Evolutionary conservation across 2,797 vertebrate genomes (phyloP).

Genomic region (Smutsia temminckii): DNA sequence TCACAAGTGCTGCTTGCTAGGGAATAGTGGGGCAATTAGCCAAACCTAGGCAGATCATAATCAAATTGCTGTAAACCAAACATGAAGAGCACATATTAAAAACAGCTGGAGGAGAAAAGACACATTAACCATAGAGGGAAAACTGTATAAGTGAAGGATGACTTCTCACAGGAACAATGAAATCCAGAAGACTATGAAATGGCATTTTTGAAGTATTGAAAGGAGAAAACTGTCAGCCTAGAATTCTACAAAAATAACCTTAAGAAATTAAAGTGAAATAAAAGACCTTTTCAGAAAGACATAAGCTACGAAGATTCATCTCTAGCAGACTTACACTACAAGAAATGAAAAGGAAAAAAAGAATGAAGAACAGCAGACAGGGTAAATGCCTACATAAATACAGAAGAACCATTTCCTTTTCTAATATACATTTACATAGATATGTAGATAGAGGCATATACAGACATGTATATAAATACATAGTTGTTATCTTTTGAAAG

Average conservation of each 20-base stretch:
- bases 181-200: neutral
- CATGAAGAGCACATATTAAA: neutral
- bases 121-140: neutral
- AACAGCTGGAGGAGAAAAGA: neutral
- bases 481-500: neutral
- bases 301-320: neutral
- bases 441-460: neutral
- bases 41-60: neutral
- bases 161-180: neutral
- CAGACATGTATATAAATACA: neutral
- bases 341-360: neutral
- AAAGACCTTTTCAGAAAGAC: neutral
- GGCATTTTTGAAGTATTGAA: neutral
- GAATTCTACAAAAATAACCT: neutral
- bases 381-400: neutral
- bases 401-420: neutral
- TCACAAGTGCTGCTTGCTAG: neutral
- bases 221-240: neutral
- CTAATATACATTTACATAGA: neutral
- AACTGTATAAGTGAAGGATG: neutral
- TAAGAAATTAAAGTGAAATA: neutral
- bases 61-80: neutral
- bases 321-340: neutral
- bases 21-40: neutral
- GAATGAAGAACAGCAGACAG: neutral